Conservation (phyloP, 2,888 invertebrate species). For the Blastobasis adustella region DNA sequence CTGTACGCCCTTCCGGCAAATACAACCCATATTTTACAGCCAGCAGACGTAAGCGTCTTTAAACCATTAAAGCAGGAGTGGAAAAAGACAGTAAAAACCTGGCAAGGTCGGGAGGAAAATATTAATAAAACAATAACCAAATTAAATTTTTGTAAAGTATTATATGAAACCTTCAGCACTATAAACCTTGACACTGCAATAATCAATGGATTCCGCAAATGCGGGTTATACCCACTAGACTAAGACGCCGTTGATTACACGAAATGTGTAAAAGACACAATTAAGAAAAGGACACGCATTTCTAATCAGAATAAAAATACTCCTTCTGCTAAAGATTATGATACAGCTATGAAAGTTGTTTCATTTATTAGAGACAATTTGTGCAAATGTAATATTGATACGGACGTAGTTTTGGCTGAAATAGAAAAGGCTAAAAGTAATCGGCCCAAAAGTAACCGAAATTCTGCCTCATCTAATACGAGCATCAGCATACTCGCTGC, state of each 20-base stretch:
- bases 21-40: conserved; percentile 11
- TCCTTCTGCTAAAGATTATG: too few species aligned
- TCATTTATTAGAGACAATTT: not conserved
- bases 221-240: conserved; percentile 3
- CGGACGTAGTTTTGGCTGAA: not conserved
- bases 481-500: not conserved
- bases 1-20: conserved; percentile 11
- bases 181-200: too few species aligned
- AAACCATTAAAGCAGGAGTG: conserved; percentile 4
- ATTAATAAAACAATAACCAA: not conserved
- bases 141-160: conserved; percentile 3
- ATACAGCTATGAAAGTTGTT: not conserved
- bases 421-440: not conserved
- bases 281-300: not conserved
- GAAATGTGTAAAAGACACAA: conserved; percentile 1
- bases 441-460: not conserved
- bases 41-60: conserved; percentile 11
- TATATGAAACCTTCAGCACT: conserved; percentile 3
- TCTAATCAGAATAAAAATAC: too few species aligned
- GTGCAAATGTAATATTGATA: not conserved
- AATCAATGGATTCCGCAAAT: conserved; percentile 6
- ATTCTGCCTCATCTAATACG: not conserved
- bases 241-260: conserved; percentile 4
- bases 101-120: not conserved
- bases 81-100: conserved; percentile 3